These are phyloP conservation scores for Rutpela maculata DNA, from an alignment of 2,888 invertebrate species.

Conservation along the genomic window DNA sequence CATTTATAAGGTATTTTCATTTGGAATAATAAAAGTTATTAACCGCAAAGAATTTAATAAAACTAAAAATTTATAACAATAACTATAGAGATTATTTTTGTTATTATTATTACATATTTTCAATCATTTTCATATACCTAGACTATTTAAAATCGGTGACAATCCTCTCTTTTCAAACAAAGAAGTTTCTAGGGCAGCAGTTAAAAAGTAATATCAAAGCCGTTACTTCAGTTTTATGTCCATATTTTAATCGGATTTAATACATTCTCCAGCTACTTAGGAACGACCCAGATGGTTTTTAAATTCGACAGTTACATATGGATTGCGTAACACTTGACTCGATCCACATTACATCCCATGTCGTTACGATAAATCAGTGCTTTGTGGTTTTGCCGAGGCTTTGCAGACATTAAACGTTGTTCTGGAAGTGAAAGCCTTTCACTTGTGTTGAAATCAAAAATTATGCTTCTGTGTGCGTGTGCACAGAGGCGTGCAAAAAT, in stretches of 20 bases:
- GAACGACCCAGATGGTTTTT: constrained; percentile 14
- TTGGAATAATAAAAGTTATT: too few relatives aligned
- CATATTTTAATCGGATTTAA: constrained; percentile 27
- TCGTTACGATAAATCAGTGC: not conserved
- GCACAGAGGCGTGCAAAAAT: constrained; percentile 22
- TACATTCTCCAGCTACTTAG: constrained; percentile 22
- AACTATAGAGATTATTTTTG: too few relatives aligned
- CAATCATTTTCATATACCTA: too few relatives aligned
- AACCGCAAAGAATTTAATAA: too few relatives aligned
- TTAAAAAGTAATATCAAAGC: not conserved
- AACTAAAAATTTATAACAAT: too few relatives aligned
- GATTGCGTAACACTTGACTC: constrained; percentile 18
- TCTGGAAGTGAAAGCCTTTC: constrained; percentile 12
- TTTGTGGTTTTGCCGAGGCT: not conserved
- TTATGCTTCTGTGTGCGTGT: constrained; percentile 12
- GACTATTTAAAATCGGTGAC: too few relatives aligned
- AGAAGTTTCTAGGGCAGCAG: not conserved
- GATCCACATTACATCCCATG: constrained; percentile 9
- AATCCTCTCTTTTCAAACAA: too few relatives aligned
- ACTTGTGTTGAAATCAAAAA: constrained; percentile 4
- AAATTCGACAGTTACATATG: constrained; percentile 23
- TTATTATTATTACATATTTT: too few relatives aligned
- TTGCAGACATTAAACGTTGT: not conserved
- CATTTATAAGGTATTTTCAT: too few relatives aligned
- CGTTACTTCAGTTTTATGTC: constrained; percentile 5